Conservation (phyloP, 2,888 invertebrate species). For the Cantharis nigra region DNA sequence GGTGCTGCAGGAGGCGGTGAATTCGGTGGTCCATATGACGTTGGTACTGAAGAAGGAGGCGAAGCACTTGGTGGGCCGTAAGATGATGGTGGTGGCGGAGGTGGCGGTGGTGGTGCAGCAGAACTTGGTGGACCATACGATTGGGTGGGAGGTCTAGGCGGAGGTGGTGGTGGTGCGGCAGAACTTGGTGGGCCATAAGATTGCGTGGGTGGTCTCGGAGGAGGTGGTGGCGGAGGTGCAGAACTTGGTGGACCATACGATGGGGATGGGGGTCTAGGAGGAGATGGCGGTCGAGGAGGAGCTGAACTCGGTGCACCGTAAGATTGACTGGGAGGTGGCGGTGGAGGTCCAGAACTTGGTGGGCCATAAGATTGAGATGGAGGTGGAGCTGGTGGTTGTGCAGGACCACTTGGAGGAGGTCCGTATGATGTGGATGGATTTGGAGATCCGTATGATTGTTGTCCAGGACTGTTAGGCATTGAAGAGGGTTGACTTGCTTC, state of each 20-base stretch:
- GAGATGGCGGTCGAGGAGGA: neutral
- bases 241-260: constrained; percentile 17
- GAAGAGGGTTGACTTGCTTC: neutral
- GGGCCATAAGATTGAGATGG: neutral
- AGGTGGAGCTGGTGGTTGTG: constrained; percentile 2
- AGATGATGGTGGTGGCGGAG: constrained; percentile 49
- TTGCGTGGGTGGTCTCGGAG: neutral
- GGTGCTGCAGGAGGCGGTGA: neutral
- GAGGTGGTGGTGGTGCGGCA: too few relatives aligned
- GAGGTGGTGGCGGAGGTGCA: neutral
- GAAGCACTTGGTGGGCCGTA: constrained; percentile 53
- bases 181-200: constrained; percentile 35
- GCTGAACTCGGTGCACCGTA: too few relatives aligned
- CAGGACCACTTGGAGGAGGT: neutral
- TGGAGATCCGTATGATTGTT: neutral
- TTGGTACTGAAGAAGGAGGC: neutral
- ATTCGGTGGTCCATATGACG: neutral
- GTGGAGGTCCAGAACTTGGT: constrained; percentile 3
- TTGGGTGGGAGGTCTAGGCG: constrained; percentile 44
- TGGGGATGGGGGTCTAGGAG: neutral
- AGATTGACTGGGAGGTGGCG: constrained; percentile 34
- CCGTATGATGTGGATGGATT: neutral
- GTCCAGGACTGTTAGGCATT: neutral
- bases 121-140: constrained; percentile 47
- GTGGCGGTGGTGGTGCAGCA: neutral